phyloP scores from a whole-genome alignment of 2,888 invertebrate genomes.

The Allophyes oxyacanthae region DNA sequence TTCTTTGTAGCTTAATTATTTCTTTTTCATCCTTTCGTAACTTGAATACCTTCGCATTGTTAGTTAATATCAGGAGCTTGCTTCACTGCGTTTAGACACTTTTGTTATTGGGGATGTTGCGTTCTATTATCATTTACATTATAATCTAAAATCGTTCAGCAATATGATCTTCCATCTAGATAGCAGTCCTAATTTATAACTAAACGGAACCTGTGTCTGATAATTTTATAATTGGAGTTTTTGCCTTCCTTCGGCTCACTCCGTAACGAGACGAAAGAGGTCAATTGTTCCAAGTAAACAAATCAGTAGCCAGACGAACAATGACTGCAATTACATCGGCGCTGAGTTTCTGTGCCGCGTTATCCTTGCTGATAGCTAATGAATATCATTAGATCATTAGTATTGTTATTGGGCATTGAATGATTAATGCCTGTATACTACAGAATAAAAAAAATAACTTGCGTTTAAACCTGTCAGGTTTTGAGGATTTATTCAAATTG shows the following conservation, averaged over 20 bases:
- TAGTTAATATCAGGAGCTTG: background rate
- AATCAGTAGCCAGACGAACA: constrained; percentile 42
- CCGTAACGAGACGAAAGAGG: constrained; percentile 45
- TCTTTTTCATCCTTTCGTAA: background rate
- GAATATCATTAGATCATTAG: constrained; percentile 52
- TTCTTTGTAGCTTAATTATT: constrained; percentile 2
- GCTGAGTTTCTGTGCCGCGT: constrained; percentile 49
- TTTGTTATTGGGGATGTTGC: constrained; percentile 14
- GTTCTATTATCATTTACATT: background rate
- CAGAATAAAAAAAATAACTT: background rate
- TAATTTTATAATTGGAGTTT: constrained; percentile 20
- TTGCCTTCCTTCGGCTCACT: constrained; percentile 23
- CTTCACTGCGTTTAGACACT: background rate
- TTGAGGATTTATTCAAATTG: background rate
- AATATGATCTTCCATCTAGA: constrained; percentile 21
- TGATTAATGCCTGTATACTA: constrained; percentile 9
- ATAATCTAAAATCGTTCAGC: constrained; percentile 15
- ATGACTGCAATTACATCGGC: constrained; percentile 56
- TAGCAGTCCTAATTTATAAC: constrained; percentile 16
- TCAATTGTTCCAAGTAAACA: constrained; percentile 33
- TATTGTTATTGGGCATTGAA: constrained; percentile 37
- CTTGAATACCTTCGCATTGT: too few species aligned
- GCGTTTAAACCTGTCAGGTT: background rate
- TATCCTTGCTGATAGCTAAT: constrained; percentile 55
- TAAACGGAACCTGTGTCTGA: constrained; percentile 18